Evolutionary conservation across 2,888 invertebrate genomes (phyloP).

Genomic region (Subacronicta megacephala): DNA sequence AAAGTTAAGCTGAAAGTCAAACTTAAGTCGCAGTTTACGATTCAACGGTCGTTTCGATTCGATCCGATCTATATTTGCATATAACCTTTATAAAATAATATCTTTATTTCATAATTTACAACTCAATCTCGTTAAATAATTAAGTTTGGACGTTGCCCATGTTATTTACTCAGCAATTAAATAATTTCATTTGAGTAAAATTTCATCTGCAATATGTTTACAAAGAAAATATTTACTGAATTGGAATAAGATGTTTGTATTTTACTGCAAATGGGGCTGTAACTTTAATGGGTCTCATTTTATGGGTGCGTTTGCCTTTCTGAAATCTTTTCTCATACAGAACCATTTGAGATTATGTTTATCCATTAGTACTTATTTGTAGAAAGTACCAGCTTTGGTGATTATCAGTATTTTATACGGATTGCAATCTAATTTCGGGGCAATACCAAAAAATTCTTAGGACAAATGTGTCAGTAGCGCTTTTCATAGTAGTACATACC

Average conservation of each 20-base stretch:
- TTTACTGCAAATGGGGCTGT: conserved; percentile 11
- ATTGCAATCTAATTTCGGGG: too few relatives aligned
- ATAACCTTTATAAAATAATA: conserved; percentile 32
- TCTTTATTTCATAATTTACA: conserved; percentile 26
- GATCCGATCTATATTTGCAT: conserved; percentile 43
- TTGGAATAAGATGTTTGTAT: neutral
- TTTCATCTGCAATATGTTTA: conserved; percentile 13
- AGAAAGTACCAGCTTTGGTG: too few relatives aligned
- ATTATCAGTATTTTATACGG: too few relatives aligned
- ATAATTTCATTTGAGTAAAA: conserved; percentile 21
- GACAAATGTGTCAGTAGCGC: too few relatives aligned
- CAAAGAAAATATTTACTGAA: conserved; percentile 9
- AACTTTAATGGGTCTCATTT: conserved; percentile 3
- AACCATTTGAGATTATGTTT: conserved; percentile 1
- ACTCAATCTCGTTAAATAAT: conserved; percentile 17
- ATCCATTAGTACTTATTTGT: too few relatives aligned
- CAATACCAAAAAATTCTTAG: too few relatives aligned
- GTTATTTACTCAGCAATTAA: conserved; percentile 31
- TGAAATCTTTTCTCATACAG: conserved; percentile 2
- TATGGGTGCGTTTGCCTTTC: conserved; percentile 2
- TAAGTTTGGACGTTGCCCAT: conserved; percentile 3
- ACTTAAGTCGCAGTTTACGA: conserved; percentile 11
- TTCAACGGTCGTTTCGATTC: conserved; percentile 2
- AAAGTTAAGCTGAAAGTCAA: conserved; percentile 13
- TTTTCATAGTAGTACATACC: too few relatives aligned